These are phyloP conservation scores for Spialia ferax DNA, from an alignment of 2,888 invertebrate genomes.

Conservation along the genomic window DNA sequence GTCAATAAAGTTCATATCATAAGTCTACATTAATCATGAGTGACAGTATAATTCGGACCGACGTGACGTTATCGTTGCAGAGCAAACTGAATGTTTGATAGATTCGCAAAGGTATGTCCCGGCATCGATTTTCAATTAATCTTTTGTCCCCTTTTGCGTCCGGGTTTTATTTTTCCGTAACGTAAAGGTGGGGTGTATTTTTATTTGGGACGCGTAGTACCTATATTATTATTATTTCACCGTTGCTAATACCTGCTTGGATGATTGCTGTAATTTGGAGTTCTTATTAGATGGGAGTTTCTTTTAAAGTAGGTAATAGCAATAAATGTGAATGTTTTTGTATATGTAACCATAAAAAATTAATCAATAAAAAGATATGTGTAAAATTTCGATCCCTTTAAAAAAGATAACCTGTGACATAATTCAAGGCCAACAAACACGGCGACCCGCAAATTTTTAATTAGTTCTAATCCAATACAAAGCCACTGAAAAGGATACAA, in stretches of 20 bases:
- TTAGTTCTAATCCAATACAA: conserved; percentile 75
- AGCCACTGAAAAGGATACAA: conserved; percentile 77
- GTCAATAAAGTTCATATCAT: conserved; percentile 52
- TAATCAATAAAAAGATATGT: not conserved
- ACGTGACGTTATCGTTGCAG: conserved; percentile 67
- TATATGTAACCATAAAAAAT: not conserved
- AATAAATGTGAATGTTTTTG: too few species aligned
- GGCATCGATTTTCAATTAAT: conserved; percentile 83
- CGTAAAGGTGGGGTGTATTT: conserved; percentile 32
- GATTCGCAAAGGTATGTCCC: conserved; percentile 67
- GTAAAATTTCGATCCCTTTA: conserved; percentile 11
- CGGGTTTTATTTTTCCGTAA: conserved; percentile 38
- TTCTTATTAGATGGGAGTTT: too few species aligned
- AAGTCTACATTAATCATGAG: conserved; percentile 78
- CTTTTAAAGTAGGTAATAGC: too few species aligned
- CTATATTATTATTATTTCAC: conserved; percentile 28
- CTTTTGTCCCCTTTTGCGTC: conserved; percentile 76
- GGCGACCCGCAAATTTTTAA: conserved; percentile 62
- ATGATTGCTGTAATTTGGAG: not conserved
- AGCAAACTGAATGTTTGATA: conserved; percentile 79
- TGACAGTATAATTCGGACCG: conserved; percentile 73
- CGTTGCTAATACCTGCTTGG: not conserved
- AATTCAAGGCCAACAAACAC: conserved; percentile 30
- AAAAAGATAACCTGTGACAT: conserved; percentile 31
- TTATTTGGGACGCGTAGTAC: conserved; percentile 29